Evolutionary conservation across 2,113 vertebrate genomes (phyloP), one percentile per base, ranked within the genome.

Genomic region (Calidris pugnax): DNA sequence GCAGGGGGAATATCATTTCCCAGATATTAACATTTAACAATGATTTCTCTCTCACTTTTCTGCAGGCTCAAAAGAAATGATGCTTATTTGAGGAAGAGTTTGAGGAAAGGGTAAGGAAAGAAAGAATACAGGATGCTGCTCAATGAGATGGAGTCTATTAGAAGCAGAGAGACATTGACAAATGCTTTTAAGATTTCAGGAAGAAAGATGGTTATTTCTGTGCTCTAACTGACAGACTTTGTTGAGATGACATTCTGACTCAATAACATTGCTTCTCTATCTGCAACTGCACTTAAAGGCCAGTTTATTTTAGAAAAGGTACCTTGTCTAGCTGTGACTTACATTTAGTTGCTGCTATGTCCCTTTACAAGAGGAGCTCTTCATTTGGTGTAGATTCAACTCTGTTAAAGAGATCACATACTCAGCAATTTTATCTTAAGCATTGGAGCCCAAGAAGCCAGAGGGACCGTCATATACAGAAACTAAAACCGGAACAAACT

Each of bases 261-360:
- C 80, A 85, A 50, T 82, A 75, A 87, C n/a, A 60, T 89, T 72
- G 5, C 33, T 82, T 74, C 66, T 94, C 73, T 91, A 51, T 51
- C 93, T 89, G 56, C 47, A 78, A n/a, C 35, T 87, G 30, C 37
- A 68, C 30, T 82, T 91, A 88, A 79, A 77, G 41, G 9, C 21
- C 14, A 57, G 62, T 91, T 87, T 93, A 68, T 75, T 95, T 96
- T 48, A 82, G 35, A 72, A 89, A 79, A 87, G 23, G 28, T 94
- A 32, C 24, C 37, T 47, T 78, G 43, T 64, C 60, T 82, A 62
- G 8, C 56, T 87, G 48, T 85, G 48, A 68, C 43, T 67, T 87
- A 35, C 8, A 39, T 23, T 51, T 63, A 47, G 26, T 63, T 82
- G 9, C 9, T 75, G 26, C 30, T 64, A 32, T 7, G 32, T 82